A percentile compares a stretch with the other conserved stretches of the same genome.
Conservation (phyloP, 2,797 vertebrate species). For the Sebastiscus albofasciatus region DNA sequence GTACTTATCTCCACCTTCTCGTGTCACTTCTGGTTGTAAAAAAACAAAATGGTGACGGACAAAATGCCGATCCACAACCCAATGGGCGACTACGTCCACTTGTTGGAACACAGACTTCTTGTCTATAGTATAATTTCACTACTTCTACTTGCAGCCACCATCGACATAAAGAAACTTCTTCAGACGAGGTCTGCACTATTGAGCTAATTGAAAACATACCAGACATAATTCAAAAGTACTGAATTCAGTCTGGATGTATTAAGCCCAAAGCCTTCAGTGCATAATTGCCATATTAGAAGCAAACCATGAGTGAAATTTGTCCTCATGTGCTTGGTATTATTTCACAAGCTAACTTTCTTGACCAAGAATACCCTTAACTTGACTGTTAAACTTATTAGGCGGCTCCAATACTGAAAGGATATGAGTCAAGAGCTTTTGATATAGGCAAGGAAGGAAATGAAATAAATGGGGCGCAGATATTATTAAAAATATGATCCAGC, state of each 20-base stretch:
- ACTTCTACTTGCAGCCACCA: neutral
- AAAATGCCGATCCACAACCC: too few species aligned
- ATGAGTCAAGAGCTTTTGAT: conserved; percentile 34
- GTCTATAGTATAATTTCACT: neutral
- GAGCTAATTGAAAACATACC: conserved; percentile 1
- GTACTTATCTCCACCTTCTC: too few species aligned
- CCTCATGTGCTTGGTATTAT: conserved; percentile 24
- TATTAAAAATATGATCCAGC: conserved; percentile 24
- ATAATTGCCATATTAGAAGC: neutral
- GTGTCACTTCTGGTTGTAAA: too few species aligned
- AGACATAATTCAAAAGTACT: conserved; percentile 2
- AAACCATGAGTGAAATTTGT: conserved; percentile 17
- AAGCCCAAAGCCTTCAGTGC: neutral
- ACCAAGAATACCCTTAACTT: conserved; percentile 17
- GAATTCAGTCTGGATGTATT: conserved; percentile 1
- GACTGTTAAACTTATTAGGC: conserved; percentile 54
- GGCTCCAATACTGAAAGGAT: conserved; percentile 57
- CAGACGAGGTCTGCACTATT: neutral
- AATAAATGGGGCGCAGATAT: conserved; percentile 38
- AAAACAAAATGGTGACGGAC: too few species aligned
- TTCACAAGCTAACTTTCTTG: conserved; percentile 38
- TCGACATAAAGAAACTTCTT: neutral
- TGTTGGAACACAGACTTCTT: neutral
- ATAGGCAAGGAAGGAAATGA: conserved; percentile 48
- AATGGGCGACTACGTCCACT: too few species aligned